phyloP scores from a whole-genome alignment of 2,113 vertebrate species.

The Erythrocebus patas region DNA sequence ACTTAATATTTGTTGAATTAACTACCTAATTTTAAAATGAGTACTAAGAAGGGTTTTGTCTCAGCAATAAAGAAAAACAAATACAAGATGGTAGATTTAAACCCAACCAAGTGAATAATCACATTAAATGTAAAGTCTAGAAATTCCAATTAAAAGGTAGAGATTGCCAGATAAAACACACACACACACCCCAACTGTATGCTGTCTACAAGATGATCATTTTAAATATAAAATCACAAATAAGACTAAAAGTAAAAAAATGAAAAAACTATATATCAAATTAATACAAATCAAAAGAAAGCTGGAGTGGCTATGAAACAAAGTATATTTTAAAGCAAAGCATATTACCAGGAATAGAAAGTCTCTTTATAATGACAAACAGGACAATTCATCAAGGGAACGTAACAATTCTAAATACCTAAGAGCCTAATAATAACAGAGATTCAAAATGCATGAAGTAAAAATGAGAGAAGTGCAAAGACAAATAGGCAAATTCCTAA shows the following conservation, averaged over 20 bases:
- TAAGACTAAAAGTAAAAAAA: not conserved
- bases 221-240: not conserved
- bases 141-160: not conserved
- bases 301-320: not conserved
- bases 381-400: not conserved
- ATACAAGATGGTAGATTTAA: not conserved
- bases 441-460: not conserved
- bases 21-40: not conserved
- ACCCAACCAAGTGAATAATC: not conserved
- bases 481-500: not conserved
- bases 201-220: not conserved
- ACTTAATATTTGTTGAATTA: not conserved
- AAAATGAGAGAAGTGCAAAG: not conserved
- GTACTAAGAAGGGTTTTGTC: not conserved
- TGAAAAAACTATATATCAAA: not conserved
- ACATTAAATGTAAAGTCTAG: not conserved
- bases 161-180: not conserved
- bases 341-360: not conserved
- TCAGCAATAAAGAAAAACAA: not conserved
- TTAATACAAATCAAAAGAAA: not conserved
- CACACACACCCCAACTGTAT: not conserved
- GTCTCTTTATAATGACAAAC: not conserved
- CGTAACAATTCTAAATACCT: not conserved
- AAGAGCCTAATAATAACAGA: not conserved
- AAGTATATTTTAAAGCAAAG: not conserved